phyloP scores from a whole-genome alignment of 2,797 vertebrate genomes.

The Eupleurogrammus muticus region DNA sequence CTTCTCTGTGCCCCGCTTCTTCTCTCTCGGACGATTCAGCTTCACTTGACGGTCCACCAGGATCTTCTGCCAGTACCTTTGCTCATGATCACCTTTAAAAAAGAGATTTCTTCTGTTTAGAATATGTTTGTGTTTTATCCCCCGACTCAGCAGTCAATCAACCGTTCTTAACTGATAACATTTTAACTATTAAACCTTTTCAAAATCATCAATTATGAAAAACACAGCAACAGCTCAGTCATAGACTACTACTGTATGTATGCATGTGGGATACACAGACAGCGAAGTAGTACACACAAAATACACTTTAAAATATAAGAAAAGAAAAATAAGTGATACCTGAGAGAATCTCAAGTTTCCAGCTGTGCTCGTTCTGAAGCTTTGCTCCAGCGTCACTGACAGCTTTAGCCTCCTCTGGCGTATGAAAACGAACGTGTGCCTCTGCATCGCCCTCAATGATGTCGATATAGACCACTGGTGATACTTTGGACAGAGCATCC shows the following conservation, averaged over 20 bases:
- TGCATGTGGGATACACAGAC: background rate
- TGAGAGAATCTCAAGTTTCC: conserved; percentile 91
- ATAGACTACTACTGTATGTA: background rate
- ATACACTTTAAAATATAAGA: background rate
- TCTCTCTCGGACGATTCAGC: conserved; percentile 96
- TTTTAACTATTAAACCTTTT: background rate
- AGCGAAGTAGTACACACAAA: background rate
- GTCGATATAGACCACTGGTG: conserved; percentile 92
- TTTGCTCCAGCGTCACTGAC: conserved; percentile 78
- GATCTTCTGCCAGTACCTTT: conserved; percentile 99
- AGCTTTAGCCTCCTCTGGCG: conserved; percentile 86
- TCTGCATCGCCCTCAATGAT: conserved; percentile 93
- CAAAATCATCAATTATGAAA: conserved; percentile 32
- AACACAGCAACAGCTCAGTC: conserved; percentile 1
- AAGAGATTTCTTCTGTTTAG: background rate
- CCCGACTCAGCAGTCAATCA: background rate
- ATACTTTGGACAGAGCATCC: conserved; percentile 87
- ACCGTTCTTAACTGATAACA: background rate
- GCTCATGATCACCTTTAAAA: conserved; percentile 91
- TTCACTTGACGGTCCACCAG: conserved; percentile 97
- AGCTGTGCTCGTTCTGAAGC: conserved; percentile 88
- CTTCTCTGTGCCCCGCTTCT: conserved; percentile 96
- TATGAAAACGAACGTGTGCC: conserved; percentile 89
- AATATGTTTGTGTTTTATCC: background rate
- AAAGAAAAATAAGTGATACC: conserved; percentile 77